phyloP scores from a whole-genome alignment of 2,113 vertebrate species.

The Corydoras sp. region DNA sequence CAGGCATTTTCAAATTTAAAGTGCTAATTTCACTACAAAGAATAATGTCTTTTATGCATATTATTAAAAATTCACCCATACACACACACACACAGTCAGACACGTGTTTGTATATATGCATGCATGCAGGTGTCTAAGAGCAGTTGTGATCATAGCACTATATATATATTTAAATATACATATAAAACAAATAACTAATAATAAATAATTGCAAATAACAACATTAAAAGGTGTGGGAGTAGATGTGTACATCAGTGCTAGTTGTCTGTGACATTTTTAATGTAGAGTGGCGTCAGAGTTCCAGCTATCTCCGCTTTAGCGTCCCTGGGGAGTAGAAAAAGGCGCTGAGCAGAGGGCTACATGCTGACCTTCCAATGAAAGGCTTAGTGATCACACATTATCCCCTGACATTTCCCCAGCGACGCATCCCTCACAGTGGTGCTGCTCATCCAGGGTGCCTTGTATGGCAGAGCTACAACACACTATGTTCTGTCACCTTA shows the following conservation, averaged over 20 bases:
- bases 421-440: constrained; percentile 54
- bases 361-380: constrained; percentile 59
- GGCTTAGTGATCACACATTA: constrained; percentile 64
- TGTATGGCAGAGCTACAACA: constrained; percentile 35
- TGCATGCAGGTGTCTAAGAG: too few species aligned
- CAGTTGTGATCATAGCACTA: too few species aligned
- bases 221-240: background rate
- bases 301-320: constrained; percentile 11
- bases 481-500: constrained; percentile 22
- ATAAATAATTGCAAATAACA: background rate
- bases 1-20: background rate
- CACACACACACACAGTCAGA: too few species aligned
- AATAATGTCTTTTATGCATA: background rate
- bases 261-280: constrained; percentile 36
- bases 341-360: constrained; percentile 30
- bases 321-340: constrained; percentile 25
- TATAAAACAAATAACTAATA: too few species aligned
- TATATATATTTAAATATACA: too few species aligned
- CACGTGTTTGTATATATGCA: too few species aligned
- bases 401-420: constrained; percentile 63
- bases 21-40: background rate
- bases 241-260: background rate
- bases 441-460: constrained; percentile 47
- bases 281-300: constrained; percentile 14
- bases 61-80: too few species aligned